Conservation (phyloP, 1,140 invertebrate genomes). For the Lordiphosa stackelbergi region DNA sequence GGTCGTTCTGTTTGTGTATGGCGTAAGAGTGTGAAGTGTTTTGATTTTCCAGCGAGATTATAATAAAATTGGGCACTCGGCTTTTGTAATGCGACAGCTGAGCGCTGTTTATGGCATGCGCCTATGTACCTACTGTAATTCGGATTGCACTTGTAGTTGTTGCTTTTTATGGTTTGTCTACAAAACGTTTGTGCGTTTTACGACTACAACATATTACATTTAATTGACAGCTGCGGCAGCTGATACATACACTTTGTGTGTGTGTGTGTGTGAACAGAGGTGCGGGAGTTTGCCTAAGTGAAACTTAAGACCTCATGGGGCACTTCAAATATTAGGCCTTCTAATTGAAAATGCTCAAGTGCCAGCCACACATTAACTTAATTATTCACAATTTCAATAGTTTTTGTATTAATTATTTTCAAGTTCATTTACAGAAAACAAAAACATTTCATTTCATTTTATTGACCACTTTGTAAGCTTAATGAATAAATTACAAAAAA, state of each 20-base stretch:
- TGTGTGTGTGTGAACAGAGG: background rate
- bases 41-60: slow-evolving; percentile 47
- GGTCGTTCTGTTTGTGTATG: slow-evolving; percentile 33
- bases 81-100: slow-evolving; percentile 29
- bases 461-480: slow-evolving; percentile 21
- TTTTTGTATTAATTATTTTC: slow-evolving; percentile 18
- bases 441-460: slow-evolving; percentile 18
- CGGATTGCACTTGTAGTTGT: slow-evolving; percentile 36
- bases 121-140: slow-evolving; percentile 35
- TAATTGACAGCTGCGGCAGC: slow-evolving; percentile 50
- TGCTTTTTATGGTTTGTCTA: slow-evolving; percentile 39
- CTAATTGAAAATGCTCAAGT: too few species aligned
- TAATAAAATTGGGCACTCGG: slow-evolving; percentile 48
- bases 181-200: slow-evolving; percentile 37
- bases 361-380: too few species aligned
- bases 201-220: slow-evolving; percentile 61
- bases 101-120: slow-evolving; percentile 11
- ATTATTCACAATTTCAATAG: slow-evolving; percentile 8
- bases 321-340: background rate
- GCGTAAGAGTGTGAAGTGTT: slow-evolving; percentile 42
- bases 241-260: slow-evolving; percentile 11
- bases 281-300: slow-evolving; percentile 15
- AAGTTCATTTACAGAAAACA: slow-evolving; percentile 24
- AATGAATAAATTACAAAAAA: slow-evolving; percentile 10
- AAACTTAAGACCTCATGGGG: slow-evolving; percentile 18